Conservation (phyloP, 2,888 invertebrate genomes). For the Dorcus parallelipipedus region DNA sequence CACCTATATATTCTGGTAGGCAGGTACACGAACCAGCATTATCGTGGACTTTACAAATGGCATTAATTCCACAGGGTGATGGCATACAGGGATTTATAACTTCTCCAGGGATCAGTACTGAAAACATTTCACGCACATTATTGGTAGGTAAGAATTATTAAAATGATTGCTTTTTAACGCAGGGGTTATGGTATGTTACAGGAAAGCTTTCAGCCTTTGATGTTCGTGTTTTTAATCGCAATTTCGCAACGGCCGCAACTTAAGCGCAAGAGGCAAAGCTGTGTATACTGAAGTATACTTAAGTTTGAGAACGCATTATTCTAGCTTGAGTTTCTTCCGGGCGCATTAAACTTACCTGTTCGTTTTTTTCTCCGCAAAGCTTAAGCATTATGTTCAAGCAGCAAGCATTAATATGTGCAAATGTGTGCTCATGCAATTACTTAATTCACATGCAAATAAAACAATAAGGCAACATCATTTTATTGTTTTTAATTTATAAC, state of each 20-base stretch:
- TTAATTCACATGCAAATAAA: not conserved
- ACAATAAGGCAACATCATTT: no score
- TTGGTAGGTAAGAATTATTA: not conserved
- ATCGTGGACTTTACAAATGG: conserved; percentile 70
- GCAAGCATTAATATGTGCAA: conserved; percentile 21
- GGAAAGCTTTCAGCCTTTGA: not conserved
- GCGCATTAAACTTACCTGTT: conserved; percentile 44
- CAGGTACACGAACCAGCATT: conserved; percentile 72
- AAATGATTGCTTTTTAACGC: conserved; percentile 10
- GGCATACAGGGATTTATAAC: conserved; percentile 65
- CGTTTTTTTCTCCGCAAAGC: conserved; percentile 20
- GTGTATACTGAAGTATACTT: no score
- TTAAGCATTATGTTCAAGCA: conserved; percentile 17
- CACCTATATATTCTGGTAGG: conserved; percentile 67
- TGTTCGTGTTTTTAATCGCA: no score
- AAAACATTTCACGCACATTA: conserved; percentile 13
- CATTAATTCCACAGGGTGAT: conserved; percentile 64
- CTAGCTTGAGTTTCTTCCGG: conserved; percentile 36
- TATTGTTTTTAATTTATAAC: no score
- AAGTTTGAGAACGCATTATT: not conserved
- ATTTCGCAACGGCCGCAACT: no score
- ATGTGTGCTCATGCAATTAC: no score
- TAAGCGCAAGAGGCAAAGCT: no score
- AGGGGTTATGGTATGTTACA: not conserved
- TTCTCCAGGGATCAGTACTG: conserved; percentile 26